Base-by-base conservation (phyloP, 2,888 invertebrate species). In the Heliconius aoede region DNA sequence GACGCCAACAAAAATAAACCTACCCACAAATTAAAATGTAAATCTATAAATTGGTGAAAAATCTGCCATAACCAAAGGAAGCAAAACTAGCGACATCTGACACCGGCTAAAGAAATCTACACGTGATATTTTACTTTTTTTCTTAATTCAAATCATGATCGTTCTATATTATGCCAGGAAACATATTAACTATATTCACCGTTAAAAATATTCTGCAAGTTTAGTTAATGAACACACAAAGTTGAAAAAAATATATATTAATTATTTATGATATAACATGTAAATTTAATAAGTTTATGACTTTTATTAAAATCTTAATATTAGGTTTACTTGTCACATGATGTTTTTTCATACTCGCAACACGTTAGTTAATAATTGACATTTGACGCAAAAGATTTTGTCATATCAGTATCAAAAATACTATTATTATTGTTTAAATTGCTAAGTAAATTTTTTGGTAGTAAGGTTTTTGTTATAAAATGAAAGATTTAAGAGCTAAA, bases 41-140 rank as follows among this genome's bases (percentile, higher is more conserved):
- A 91, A 91, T 89, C 88, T 89, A 88, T 85, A 90, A 91, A 91
- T 91, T 90, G 89, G 83, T 89, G 89, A 90, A 91, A 92, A 89
- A 92, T 94, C 91, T 91, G 92, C 94, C 94, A 94, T 94, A 91
- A 94, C 91, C 90, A 92, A 87, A 88, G 84, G 85, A 86, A 89
- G 86, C 88, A 88, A 87, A 88, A 90, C 87, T 89, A 88, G 90
- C 91, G 94, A 91, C 94, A 93, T 93, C 94, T 93, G 90, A 86
- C 89, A 89, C 78, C 67, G 5, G 36, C 83, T 78, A 81, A 62
- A 82, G 83, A 87, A 89, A 83, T 85, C 84, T 86, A 91, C 94
- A 94, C 93, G 94, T 94, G 94, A 94, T 91, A 90, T 86, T 77
- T 78, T 62, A 78, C 72, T 86, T 83, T 85, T 89, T 89, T 89